These are phyloP conservation scores for Oxyura jamaicensis DNA, from an alignment of 2,113 vertebrate species.

Conservation along the genomic window DNA sequence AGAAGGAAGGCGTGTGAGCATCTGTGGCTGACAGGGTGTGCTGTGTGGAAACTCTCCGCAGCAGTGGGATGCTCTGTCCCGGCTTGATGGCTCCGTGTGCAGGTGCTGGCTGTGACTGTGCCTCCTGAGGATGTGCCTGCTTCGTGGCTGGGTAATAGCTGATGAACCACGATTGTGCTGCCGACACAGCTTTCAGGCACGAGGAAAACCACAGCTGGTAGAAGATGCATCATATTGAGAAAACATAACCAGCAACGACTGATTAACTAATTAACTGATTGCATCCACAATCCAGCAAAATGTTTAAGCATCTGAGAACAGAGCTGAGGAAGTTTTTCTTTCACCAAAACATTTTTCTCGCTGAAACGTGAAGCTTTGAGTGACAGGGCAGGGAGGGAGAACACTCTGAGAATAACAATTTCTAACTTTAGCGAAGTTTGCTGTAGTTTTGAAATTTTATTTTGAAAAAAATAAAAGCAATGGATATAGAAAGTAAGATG, in stretches of 20 bases:
- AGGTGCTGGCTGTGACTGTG: background rate
- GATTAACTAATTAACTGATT: conserved; percentile 9
- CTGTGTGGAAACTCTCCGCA: background rate
- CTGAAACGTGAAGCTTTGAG: background rate
- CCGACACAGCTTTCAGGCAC: background rate
- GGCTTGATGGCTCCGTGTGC: background rate
- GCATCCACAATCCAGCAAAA: background rate
- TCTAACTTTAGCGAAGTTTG: background rate
- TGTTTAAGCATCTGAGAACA: background rate
- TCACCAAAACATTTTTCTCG: background rate
- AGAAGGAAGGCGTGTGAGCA: background rate
- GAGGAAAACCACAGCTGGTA: background rate
- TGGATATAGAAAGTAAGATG: background rate
- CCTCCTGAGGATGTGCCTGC: background rate
- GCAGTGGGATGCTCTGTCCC: background rate
- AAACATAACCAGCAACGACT: background rate
- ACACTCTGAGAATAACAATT: background rate
- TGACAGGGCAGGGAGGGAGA: background rate
- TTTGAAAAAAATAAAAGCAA: background rate
- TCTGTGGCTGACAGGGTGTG: background rate
- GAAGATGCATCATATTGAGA: background rate
- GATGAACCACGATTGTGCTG: background rate
- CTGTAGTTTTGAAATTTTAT: background rate
- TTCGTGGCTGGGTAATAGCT: background rate
- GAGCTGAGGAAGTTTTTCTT: background rate